Conservation (phyloP, 2,113 vertebrate genomes). For the Lathamus discolor region DNA sequence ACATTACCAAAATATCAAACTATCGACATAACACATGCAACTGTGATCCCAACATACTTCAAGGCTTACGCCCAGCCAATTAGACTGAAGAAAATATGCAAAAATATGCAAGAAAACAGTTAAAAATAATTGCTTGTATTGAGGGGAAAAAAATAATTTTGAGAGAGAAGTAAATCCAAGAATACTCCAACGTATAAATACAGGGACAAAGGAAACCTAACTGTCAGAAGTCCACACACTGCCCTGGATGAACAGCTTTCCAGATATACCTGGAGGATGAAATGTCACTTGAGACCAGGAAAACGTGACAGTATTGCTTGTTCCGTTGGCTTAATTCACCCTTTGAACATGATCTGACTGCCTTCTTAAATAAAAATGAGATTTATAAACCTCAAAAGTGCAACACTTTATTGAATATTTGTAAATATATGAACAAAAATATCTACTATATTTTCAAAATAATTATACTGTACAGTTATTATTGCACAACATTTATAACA, state of each 20-base stretch:
- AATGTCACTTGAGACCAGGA: not conserved
- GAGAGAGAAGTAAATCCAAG: not conserved
- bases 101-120: not conserved
- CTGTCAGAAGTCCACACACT: not conserved
- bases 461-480: not conserved
- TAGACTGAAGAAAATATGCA: not conserved
- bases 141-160: not conserved
- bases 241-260: not conserved
- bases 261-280: not conserved
- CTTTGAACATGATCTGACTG: not conserved
- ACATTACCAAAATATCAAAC: not conserved
- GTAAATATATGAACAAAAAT: not conserved
- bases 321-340: not conserved
- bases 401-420: not conserved
- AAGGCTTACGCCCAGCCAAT: not conserved
- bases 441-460: not conserved
- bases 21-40: not conserved
- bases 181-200: not conserved
- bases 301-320: not conserved
- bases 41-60: not conserved
- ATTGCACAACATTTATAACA: not conserved
- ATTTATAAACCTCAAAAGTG: not conserved
- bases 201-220: not conserved
- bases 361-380: not conserved
- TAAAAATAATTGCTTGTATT: not conserved